phyloP scores from a whole-genome alignment of 64 coral and sea anemone genomes.

The Porites australiensis region DNA sequence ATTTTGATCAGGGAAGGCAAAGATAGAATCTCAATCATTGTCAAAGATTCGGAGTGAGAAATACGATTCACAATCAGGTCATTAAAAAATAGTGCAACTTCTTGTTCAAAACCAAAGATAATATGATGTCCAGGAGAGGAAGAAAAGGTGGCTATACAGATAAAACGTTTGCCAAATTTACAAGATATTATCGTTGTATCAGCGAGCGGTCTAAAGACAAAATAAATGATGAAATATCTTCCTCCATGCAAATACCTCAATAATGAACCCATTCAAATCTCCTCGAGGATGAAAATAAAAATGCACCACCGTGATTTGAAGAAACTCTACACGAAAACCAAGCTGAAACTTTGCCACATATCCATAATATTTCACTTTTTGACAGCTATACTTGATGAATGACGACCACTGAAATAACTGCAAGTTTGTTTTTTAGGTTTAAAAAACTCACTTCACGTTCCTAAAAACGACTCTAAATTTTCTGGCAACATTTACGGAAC shows the following conservation, averaged over 20 bases:
- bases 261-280: conserved; percentile 7
- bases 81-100: no score
- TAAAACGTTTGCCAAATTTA: no score
- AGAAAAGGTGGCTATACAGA: no score
- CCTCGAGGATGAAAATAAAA: neutral
- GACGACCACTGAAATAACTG: neutral
- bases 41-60: neutral
- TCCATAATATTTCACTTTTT: conserved; percentile 19
- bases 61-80: neutral
- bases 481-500: no score
- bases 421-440: no score
- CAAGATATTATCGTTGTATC: no score
- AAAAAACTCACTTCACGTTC: no score
- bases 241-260: conserved; percentile 8
- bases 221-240: no score
- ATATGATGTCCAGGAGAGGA: no score
- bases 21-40: neutral
- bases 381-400: neutral
- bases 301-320: neutral
- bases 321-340: neutral
- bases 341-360: neutral
- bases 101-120: no score
- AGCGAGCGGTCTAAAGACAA: no score
- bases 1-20: neutral
- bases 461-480: no score